Percentiles rank a stretch among this genome's conserved stretches.
Conservation (phyloP, 2,113 vertebrate species). For the Mystacornis crossleyi region DNA sequence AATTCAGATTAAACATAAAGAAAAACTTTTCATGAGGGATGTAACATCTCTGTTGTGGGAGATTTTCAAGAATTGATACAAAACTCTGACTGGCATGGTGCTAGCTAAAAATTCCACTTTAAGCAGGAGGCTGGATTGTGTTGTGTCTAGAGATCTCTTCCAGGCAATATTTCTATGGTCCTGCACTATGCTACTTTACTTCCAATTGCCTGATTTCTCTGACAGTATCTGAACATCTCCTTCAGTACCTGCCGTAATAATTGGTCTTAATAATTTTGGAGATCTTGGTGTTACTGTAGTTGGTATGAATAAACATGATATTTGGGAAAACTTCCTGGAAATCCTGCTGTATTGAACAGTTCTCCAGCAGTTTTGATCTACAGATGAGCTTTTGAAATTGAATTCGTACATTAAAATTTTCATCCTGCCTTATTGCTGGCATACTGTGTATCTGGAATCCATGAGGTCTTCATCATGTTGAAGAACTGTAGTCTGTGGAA, state of each 20-base stretch:
- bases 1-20: not conserved
- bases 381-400: not conserved
- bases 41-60: not conserved
- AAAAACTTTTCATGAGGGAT: not conserved
- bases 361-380: not conserved
- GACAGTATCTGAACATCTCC: not conserved
- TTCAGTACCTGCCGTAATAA: not conserved
- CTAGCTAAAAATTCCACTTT: not conserved
- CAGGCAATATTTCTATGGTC: not conserved
- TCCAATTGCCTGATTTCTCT: not conserved
- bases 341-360: not conserved
- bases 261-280: not conserved
- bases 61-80: not conserved
- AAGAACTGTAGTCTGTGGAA: not conserved
- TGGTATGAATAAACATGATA: not conserved
- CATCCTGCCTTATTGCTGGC: not conserved
- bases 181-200: not conserved
- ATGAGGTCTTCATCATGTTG: not conserved
- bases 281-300: not conserved
- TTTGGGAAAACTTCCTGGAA: not conserved
- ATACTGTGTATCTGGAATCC: not conserved
- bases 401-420: not conserved
- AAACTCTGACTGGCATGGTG: accelerated
- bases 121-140: not conserved
- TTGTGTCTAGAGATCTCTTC: not conserved